Evolutionary conservation across 2,888 invertebrate genomes (phyloP), one percentile per base, ranked within the genome.

Genomic region (Pheosia tremula): DNA sequence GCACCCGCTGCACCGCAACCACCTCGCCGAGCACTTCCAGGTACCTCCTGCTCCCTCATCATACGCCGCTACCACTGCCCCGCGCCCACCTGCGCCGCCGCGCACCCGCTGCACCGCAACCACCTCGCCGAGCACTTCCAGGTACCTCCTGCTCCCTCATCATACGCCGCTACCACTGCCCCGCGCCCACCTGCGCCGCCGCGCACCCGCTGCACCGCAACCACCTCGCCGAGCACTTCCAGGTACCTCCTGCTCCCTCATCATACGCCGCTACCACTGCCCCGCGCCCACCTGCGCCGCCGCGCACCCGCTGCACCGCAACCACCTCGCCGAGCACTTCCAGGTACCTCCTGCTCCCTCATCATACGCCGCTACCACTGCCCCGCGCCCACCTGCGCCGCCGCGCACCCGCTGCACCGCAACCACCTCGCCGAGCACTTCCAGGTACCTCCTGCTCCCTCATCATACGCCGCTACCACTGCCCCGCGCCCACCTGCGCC

Each of bases 31-130:
- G 0, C 85, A 85, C 74, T 81, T 84, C 74, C 81, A 81, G 76
- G 84, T 83, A 61, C 38, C n/a, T n/a, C n/a, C n/a, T n/a, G 24
- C 24, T 0, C 24, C 24, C 24, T 24, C 24, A n/a, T n/a, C n/a
- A n/a, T n/a, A n/a, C 91, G 94, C 64, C 86, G 87, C 71, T 93
- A 94, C 88, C 81, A 80, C 68, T 94, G 94, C 82, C 90, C 92
- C 77, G 87, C 89, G 77, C 85, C 87, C 63, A 73, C 78, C 69
- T 94, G 94, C 82, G 63, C 77, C 11, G 72, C 53, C 68, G 75
- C 67, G 65, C 78, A 74, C 66, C 61, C 76, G 38, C 72, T 88
- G 66, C 79, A 85, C 60, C 80, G 81, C 56, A 62, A 67, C 8
- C 76, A 78, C 8, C 82, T 89, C 60, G 72, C 78, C 49, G 65